Percentiles rank a stretch among this genome's conserved stretches.
Conservation (phyloP, 2,888 invertebrate genomes). For the Zootermopsis nevadensis region DNA sequence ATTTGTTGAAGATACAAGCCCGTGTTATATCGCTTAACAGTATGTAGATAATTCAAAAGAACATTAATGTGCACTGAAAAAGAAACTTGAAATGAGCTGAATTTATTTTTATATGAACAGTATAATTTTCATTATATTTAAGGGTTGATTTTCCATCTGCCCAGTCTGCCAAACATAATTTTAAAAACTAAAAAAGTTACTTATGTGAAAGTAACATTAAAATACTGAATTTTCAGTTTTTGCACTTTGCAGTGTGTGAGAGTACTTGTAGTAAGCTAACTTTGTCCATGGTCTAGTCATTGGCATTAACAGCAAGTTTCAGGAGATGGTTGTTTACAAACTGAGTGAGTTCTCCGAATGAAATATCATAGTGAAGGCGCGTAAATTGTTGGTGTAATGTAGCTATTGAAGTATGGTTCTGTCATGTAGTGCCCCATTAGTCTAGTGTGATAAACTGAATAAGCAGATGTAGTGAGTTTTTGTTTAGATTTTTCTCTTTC, state of each 20-base stretch:
- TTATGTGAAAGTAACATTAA: neutral
- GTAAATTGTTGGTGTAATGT: neutral
- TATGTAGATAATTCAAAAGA: neutral
- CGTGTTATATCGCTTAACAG: neutral
- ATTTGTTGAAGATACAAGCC: neutral
- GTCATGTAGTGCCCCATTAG: neutral
- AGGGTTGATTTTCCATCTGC: conserved; percentile 1
- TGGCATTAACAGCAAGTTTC: neutral
- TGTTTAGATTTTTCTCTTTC: neutral
- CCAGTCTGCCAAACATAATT: conserved; percentile 9
- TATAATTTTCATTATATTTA: neutral
- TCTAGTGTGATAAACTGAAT: neutral
- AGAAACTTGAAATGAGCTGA: neutral
- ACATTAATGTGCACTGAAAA: neutral
- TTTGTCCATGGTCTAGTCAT: neutral
- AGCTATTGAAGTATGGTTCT: neutral
- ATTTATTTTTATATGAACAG: neutral
- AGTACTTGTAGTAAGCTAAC: neutral
- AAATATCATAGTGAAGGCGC: neutral
- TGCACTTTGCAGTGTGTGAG: neutral
- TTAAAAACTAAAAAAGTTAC: neutral
- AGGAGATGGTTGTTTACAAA: neutral
- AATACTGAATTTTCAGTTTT: neutral
- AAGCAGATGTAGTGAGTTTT: neutral
- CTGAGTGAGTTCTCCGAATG: neutral